Conservation (phyloP, 1,140 invertebrate species). For the Zaprionus ornatus region DNA sequence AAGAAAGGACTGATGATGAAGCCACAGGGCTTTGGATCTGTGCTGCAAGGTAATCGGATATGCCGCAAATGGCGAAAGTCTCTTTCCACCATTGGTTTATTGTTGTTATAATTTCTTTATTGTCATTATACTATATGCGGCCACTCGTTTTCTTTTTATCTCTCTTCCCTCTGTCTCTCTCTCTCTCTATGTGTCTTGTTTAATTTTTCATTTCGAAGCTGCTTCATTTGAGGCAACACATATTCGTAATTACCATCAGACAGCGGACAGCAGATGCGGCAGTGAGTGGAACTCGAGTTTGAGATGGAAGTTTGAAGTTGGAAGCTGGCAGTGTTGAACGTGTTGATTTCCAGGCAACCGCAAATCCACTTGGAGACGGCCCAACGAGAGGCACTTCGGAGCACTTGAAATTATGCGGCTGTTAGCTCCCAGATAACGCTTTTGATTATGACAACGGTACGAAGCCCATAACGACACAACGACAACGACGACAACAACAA, state of each 20-base stretch:
- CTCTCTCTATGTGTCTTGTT: neutral
- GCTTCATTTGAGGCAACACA: conserved; percentile 51
- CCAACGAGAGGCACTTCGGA: conserved; percentile 54
- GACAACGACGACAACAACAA: too few species aligned
- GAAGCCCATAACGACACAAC: conserved; percentile 9
- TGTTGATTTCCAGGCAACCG: conserved; percentile 74
- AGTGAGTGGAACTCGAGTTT: conserved; percentile 1
- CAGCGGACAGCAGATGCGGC: neutral
- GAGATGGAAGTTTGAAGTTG: neutral
- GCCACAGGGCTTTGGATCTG: too few species aligned
- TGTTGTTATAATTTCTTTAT: conserved; percentile 81
- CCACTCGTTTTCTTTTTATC: conserved; percentile 26
- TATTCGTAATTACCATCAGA: conserved; percentile 47
- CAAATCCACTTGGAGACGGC: conserved; percentile 73
- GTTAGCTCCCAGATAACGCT: conserved; percentile 79
- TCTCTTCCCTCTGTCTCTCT: neutral
- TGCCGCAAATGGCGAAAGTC: conserved; percentile 70
- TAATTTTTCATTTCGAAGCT: conserved; percentile 23
- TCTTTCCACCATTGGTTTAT: conserved; percentile 65
- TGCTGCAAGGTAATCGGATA: conserved; percentile 69
- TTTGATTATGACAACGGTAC: conserved; percentile 78
- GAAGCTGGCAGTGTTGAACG: conserved; percentile 27
- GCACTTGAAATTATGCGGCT: conserved; percentile 78
- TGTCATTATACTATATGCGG: conserved; percentile 64
- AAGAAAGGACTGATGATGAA: too few species aligned